Base-by-base conservation (phyloP, 2,888 invertebrate genomes). In the Eristalinus sepulchralis region DNA sequence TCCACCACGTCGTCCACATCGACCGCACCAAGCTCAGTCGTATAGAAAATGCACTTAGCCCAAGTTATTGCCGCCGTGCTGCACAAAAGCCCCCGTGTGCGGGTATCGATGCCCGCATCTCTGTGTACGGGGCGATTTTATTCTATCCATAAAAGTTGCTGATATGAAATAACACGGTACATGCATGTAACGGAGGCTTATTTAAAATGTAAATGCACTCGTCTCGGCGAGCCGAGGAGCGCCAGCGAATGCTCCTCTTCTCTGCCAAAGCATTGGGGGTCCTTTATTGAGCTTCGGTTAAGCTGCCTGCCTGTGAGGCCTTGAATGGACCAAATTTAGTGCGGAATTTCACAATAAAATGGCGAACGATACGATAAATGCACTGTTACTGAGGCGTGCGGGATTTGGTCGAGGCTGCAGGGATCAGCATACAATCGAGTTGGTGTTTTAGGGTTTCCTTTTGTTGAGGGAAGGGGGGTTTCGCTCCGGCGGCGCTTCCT, bases 181-280 rank as follows among this genome's bases (percentile, higher is more conserved):
- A 85, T 85, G 68, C 63, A 78, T 77, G 77, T 81, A 77, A 57
- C 53, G 22, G 60, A 67, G 82, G 77, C 73, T 82, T 85, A 82
- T 85, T 85, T 81, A 71, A 85, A 82, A 82, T 85, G 85, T 85
- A 85, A 85, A 85, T 85, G 81, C 59, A 81, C 47, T 82, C 53
- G 27, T 27, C 60, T 13, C 64, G 20, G 33, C 36, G 34, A 57
- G 53, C 10, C 34, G 53, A 17, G 17, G 17, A 53, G 17, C 27
- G 5, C 27, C 5, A 5, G 27, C 2, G 5, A 27, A 27, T 27
- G 27, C 27, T 27, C 27, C 27, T 27, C 27, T 27, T 27, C 27
- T 5, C 27, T 27, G 27, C 20, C 31, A 27, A 47, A 47, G 13
- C 24, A 36, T 36, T 64, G 17, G 63, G 34, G 34, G 60, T 62